Evolutionary conservation across 1,140 invertebrate genomes (phyloP).

Genomic region (Polyergus mexicanus): DNA sequence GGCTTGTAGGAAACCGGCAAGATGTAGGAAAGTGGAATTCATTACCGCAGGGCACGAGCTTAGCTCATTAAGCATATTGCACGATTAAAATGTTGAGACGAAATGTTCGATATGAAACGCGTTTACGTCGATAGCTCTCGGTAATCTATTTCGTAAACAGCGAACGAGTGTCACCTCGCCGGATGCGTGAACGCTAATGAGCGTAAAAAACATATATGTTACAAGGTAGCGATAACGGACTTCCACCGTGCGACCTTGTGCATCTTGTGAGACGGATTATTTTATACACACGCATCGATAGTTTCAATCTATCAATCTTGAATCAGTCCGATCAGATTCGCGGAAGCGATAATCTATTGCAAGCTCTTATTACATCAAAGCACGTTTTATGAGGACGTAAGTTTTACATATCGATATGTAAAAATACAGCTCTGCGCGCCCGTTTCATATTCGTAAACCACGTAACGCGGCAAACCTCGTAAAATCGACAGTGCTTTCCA

Average conservation of each 20-base stretch:
- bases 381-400: background rate
- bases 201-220: slow-evolving; percentile 74
- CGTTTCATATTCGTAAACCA: background rate
- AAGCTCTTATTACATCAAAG: background rate
- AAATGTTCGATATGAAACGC: slow-evolving; percentile 14
- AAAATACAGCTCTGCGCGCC: background rate
- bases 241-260: slow-evolving; percentile 52
- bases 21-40: slow-evolving; percentile 45
- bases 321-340: background rate
- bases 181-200: slow-evolving; percentile 53
- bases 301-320: background rate
- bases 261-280: slow-evolving; percentile 55
- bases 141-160: slow-evolving; percentile 21
- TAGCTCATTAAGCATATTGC: slow-evolving; percentile 32
- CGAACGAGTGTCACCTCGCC: slow-evolving; percentile 53
- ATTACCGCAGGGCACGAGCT: background rate
- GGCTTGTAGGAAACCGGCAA: background rate
- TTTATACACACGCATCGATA: slow-evolving; percentile 43
- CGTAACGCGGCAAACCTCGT: background rate
- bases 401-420: slow-evolving; percentile 16
- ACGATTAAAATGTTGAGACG: background rate
- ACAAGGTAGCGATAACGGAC: slow-evolving; percentile 71
- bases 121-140: slow-evolving; percentile 36
- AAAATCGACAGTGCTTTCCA: slow-evolving; percentile 36
- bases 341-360: background rate